Conservation (phyloP, 2,888 invertebrate genomes). For the Kryphioiulus occultus region DNA sequence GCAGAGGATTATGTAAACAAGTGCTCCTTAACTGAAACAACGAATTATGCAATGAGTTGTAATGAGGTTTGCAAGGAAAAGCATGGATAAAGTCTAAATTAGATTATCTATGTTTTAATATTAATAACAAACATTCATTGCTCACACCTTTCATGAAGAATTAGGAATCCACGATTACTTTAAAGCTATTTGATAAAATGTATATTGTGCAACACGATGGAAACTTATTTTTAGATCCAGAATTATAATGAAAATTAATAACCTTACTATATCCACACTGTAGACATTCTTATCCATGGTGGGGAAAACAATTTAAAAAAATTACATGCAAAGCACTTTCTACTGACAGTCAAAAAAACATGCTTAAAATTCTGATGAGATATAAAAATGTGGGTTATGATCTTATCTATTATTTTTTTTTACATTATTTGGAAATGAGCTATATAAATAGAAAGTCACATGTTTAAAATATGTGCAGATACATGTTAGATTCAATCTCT, state of each 20-base stretch:
- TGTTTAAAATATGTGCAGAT: not conserved
- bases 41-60: not conserved
- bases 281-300: not conserved
- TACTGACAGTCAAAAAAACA: not conserved
- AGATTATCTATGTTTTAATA: not conserved
- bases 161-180: not conserved
- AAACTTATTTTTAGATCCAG: not conserved
- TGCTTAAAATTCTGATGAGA: not conserved
- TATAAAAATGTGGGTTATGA: not conserved
- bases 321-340: not conserved
- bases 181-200: not conserved
- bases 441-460: not conserved
- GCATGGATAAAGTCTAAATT: not conserved
- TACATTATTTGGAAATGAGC: not conserved
- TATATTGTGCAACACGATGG: not conserved
- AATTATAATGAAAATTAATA: not conserved
- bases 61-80: not conserved
- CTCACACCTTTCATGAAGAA: not conserved
- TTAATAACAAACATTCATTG: not conserved
- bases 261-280: too few species aligned
- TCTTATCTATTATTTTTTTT: not conserved
- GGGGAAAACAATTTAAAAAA: not conserved
- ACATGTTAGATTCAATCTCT: not conserved
- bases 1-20: too few species aligned
- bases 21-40: not conserved